Conservation (phyloP, 2,797 vertebrate species). For the Adrianichthys oophorus region DNA sequence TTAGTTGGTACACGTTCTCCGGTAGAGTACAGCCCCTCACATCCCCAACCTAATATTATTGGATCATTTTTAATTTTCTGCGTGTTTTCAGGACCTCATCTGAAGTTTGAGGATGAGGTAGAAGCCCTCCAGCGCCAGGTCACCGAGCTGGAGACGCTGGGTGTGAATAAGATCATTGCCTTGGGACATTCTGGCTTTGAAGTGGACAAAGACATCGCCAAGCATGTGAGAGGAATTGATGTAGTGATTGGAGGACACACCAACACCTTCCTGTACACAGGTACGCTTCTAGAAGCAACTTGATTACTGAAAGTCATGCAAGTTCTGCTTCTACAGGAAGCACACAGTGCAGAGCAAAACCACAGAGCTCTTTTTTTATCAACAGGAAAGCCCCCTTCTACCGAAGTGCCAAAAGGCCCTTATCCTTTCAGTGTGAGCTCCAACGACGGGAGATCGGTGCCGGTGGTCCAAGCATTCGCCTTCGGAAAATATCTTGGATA, state of each 20-base stretch:
- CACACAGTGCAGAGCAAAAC: background rate
- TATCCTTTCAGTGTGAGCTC: constrained; percentile 87
- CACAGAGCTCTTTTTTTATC: background rate
- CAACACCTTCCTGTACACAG: constrained; percentile 93
- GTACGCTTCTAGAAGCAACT: constrained; percentile 61
- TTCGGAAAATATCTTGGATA: constrained; percentile 92
- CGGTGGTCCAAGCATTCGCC: constrained; percentile 91
- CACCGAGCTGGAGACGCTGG: constrained; percentile 77
- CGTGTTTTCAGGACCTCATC: constrained; percentile 70
- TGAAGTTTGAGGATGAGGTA: constrained; percentile 88
- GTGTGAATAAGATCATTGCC: constrained; percentile 90
- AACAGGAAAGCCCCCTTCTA: constrained; percentile 83
- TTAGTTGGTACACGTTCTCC: too few species aligned
- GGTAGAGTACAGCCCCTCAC: too few species aligned
- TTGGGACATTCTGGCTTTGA: constrained; percentile 92
- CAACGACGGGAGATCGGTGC: constrained; percentile 81
- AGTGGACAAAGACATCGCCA: constrained; percentile 85
- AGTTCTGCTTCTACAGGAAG: constrained; percentile 1
- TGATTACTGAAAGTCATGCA: background rate
- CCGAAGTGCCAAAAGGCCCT: constrained; percentile 77
- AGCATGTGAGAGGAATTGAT: constrained; percentile 85
- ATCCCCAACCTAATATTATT: too few species aligned
- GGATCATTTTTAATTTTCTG: too few species aligned
- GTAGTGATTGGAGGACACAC: constrained; percentile 90
- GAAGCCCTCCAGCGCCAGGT: constrained; percentile 81